phyloP scores from a whole-genome alignment of 2,113 vertebrate species.

The Menura novaehollandiae region DNA sequence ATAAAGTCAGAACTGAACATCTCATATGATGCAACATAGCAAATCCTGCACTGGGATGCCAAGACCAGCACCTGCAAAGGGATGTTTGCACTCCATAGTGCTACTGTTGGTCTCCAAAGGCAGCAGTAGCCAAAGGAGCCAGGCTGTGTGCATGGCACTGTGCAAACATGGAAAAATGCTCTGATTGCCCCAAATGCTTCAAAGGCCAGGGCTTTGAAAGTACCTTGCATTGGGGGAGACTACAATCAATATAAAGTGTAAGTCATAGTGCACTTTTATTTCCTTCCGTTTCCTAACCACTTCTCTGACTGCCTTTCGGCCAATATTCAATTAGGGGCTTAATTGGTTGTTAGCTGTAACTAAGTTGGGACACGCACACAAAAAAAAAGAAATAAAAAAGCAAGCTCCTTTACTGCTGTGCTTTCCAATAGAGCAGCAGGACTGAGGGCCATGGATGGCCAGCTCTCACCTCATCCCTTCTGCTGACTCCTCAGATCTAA shows the following conservation, averaged over 20 bases:
- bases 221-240: not conserved
- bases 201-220: not conserved
- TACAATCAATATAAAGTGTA: not conserved
- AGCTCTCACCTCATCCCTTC: not conserved
- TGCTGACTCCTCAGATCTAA: not conserved
- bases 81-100: not conserved
- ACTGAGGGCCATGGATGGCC: not conserved
- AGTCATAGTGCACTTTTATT: not conserved
- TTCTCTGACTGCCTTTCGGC: not conserved
- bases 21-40: not conserved
- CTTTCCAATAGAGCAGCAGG: not conserved
- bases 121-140: not conserved
- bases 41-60: not conserved
- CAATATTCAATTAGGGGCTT: constrained; percentile 11
- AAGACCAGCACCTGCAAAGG: not conserved
- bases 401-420: not conserved
- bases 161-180: not conserved
- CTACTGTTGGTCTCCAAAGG: not conserved
- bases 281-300: not conserved
- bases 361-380: not conserved
- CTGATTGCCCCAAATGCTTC: not conserved
- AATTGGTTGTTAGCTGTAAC: not conserved
- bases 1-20: not conserved
- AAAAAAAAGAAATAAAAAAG: not conserved
- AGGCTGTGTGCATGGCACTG: not conserved